Evolutionary conservation across 2,888 invertebrate genomes (phyloP).

Genomic region (Drosophila macrospina): DNA sequence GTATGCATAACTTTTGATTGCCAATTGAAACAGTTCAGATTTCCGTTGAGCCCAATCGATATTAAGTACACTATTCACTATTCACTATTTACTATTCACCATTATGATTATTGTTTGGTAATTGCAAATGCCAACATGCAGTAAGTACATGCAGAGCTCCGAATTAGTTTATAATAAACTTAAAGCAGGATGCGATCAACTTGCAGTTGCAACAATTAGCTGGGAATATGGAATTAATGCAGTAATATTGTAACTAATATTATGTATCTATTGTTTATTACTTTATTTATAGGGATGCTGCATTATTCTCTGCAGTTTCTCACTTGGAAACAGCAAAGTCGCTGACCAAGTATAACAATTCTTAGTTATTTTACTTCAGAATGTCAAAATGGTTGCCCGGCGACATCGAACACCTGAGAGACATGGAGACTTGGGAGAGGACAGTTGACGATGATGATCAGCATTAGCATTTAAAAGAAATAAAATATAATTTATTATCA

Average conservation of each 20-base stretch:
- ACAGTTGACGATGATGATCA: conserved; percentile 27
- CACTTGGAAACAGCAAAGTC: too few species aligned
- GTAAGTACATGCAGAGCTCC: not conserved
- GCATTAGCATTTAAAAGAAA: conserved; percentile 79
- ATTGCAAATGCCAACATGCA: not conserved
- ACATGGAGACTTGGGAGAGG: not conserved
- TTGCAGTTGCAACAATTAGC: too few species aligned
- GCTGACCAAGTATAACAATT: not conserved
- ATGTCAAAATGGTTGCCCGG: conserved; percentile 15
- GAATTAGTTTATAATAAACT: not conserved
- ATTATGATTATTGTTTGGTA: not conserved
- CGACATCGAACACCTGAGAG: conserved; percentile 6
- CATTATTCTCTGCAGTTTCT: too few species aligned
- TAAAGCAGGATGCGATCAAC: too few species aligned
- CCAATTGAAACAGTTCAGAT: not conserved
- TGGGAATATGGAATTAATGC: too few species aligned
- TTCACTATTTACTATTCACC: too few species aligned
- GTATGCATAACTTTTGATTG: not conserved
- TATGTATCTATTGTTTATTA: too few species aligned
- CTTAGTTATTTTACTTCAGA: not conserved
- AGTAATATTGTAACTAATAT: too few species aligned
- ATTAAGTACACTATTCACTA: not conserved
- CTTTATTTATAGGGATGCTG: too few species aligned
- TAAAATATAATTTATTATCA: conserved; percentile 80
- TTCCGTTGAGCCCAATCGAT: not conserved